Conservation (phyloP, 2,113 vertebrate species). For the Vulpes ferrilata region DNA sequence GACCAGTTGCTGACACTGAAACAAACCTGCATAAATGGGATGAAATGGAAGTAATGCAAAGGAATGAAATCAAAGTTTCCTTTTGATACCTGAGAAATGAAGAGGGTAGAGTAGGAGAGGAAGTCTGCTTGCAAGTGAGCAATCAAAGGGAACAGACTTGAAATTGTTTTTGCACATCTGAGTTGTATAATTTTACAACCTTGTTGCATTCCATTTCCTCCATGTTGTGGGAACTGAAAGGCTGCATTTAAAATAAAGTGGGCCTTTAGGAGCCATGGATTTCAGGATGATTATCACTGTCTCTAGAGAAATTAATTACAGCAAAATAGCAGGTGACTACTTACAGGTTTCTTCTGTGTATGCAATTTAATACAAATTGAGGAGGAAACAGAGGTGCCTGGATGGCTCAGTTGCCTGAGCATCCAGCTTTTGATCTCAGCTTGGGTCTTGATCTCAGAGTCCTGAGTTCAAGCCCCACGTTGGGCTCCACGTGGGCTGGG, state of each 20-base stretch:
- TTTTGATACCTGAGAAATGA: neutral
- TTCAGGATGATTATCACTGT: neutral
- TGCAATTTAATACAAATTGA: neutral
- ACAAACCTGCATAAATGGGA: neutral
- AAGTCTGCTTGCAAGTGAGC: neutral
- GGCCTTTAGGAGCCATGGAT: neutral
- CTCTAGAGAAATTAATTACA: slow-evolving; percentile 27
- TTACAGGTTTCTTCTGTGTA: neutral
- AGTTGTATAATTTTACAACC: neutral
- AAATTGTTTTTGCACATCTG: neutral
- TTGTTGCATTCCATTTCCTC: neutral
- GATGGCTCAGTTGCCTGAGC: neutral
- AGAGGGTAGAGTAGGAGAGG: neutral
- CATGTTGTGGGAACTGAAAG: neutral
- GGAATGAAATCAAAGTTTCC: neutral
- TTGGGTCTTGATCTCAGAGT: neutral
- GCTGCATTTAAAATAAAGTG: neutral
- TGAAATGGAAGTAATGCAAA: neutral
- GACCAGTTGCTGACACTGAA: neutral
- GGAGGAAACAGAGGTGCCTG: neutral
- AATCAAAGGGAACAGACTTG: neutral
- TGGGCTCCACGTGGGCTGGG: neutral
- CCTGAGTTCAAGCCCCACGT: neutral
- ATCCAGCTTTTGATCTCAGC: neutral
- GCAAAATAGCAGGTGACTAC: neutral